A percentile compares a stretch with the other conserved stretches of the same genome.
These are phyloP conservation scores for Eupeodes corollae DNA, from an alignment of 1,140 invertebrate species.

Conservation along the genomic window DNA sequence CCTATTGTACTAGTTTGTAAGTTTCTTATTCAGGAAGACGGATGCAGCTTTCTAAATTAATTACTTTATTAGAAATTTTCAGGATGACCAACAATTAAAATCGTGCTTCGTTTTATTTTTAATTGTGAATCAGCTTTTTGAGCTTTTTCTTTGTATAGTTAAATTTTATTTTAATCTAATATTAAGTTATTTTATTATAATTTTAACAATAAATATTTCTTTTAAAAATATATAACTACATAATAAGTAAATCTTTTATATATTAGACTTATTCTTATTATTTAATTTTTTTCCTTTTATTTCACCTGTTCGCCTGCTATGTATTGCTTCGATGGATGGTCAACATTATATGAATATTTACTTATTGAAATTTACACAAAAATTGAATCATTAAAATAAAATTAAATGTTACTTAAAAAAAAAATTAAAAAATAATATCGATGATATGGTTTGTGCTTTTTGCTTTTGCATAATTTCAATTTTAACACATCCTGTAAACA, in stretches of 20 bases:
- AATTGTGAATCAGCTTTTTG: no score
- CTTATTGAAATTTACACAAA: background rate
- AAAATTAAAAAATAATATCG: background rate
- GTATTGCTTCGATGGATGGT: conserved; percentile 36
- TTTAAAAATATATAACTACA: no score
- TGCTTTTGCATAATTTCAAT: background rate
- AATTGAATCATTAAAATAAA: background rate
- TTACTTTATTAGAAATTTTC: no score
- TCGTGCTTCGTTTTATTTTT: no score
- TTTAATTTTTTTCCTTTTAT: conserved; percentile 25
- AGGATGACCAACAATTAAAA: no score
- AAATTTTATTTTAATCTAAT: no score
- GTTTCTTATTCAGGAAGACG: no score
- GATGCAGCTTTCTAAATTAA: no score
- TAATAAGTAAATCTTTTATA: background rate
- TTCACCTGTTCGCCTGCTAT: conserved; percentile 31
- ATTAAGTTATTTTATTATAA: no score
- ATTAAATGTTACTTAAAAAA: background rate
- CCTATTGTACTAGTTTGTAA: no score
- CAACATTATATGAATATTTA: conserved; percentile 1
- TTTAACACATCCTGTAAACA: background rate
- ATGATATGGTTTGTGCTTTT: background rate
- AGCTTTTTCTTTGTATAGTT: no score
- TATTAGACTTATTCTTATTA: conserved; percentile 14
- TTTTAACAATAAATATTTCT: no score